Evolutionary conservation across 2,113 vertebrate species (phyloP).

Genomic region (Salminus brasiliensis): DNA sequence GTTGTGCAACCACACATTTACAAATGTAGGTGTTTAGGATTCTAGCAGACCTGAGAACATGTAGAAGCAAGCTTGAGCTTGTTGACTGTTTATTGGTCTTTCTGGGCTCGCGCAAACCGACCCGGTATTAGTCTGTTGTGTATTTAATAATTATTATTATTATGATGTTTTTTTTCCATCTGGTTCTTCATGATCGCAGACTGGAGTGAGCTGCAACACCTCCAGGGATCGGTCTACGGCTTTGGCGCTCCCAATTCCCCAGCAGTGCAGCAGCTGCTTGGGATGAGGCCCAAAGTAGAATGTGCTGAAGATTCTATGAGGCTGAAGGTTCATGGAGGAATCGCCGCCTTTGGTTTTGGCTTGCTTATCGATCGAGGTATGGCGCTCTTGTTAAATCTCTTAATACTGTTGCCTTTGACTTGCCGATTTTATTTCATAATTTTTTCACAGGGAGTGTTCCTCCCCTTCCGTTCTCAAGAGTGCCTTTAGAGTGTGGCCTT

Average conservation of each 20-base stretch:
- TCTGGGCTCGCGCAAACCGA: too few relatives aligned
- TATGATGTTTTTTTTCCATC: background rate
- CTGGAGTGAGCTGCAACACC: conserved; percentile 42
- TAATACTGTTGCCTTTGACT: too few relatives aligned
- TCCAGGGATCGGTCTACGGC: background rate
- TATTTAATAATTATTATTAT: background rate
- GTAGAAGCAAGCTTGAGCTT: too few relatives aligned
- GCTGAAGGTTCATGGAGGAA: conserved; percentile 61
- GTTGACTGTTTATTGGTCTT: too few relatives aligned
- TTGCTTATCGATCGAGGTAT: conserved; percentile 62
- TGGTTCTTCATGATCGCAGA: conserved; percentile 55
- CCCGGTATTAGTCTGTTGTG: too few relatives aligned
- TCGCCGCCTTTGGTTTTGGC: conserved; percentile 36
- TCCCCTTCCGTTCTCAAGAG: conserved; percentile 67
- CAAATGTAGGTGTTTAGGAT: too few relatives aligned
- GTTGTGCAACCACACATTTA: too few relatives aligned
- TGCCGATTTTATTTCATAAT: too few relatives aligned
- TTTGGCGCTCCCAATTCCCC: background rate
- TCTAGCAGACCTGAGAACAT: too few relatives aligned
- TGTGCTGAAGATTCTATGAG: conserved; percentile 68
- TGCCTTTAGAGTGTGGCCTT: conserved; percentile 73
- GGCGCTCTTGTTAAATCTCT: too few relatives aligned
- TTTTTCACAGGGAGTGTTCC: conserved; percentile 52
- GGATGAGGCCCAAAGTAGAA: conserved; percentile 70
- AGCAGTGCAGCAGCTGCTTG: conserved; percentile 58